Evolutionary conservation across 2,797 vertebrate species (phyloP).

Genomic region (Etheostoma perlongum): DNA sequence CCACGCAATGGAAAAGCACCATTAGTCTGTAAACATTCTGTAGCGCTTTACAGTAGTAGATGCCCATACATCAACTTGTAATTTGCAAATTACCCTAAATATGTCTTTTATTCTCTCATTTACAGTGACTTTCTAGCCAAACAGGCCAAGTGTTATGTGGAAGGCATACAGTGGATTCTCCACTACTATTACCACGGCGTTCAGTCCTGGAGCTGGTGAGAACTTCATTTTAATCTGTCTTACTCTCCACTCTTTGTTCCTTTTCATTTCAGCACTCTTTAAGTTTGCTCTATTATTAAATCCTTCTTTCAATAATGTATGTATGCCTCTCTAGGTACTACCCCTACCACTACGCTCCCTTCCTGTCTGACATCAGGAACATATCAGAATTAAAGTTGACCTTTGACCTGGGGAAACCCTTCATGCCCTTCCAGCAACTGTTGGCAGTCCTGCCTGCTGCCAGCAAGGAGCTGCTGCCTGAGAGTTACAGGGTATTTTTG

Average conservation of each 20-base stretch:
- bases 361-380: slow-evolving; percentile 94
- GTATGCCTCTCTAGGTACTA: slow-evolving; percentile 88
- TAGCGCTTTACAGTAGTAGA: neutral
- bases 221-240: neutral
- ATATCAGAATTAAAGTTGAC: slow-evolving; percentile 87
- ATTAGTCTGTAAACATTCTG: neutral
- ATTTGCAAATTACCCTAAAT: neutral
- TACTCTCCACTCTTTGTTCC: neutral
- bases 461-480: slow-evolving; percentile 93
- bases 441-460: slow-evolving; percentile 95
- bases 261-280: neutral
- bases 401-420: slow-evolving; percentile 94
- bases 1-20: too few species aligned
- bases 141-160: slow-evolving; percentile 95
- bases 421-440: slow-evolving; percentile 98
- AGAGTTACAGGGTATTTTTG: slow-evolving; percentile 90
- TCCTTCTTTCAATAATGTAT: neutral
- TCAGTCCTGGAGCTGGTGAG: slow-evolving; percentile 99
- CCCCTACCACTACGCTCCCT: slow-evolving; percentile 97
- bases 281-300: neutral
- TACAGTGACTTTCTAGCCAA: slow-evolving; percentile 93
- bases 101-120: slow-evolving; percentile 42
- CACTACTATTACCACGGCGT: slow-evolving; percentile 99
- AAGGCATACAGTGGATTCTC: slow-evolving; percentile 99
- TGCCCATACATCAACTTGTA: neutral